A percentile compares a stretch with the other conserved stretches of the same genome.
Evolutionary conservation across 2,797 vertebrate genomes (phyloP).

Genomic region (Podargus strigoides): DNA sequence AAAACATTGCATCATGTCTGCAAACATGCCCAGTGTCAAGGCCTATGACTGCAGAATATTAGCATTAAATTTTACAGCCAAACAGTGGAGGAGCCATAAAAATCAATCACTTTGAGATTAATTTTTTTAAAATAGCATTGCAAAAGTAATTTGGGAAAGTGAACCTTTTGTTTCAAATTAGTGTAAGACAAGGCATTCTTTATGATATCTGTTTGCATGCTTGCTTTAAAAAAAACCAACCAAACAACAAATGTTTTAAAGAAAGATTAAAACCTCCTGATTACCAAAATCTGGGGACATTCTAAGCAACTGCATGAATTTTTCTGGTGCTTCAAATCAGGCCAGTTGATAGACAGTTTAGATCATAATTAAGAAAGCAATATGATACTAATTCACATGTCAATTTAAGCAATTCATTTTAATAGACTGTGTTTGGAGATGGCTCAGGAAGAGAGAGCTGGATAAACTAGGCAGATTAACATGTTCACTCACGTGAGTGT

Average conservation of each 20-base stretch:
- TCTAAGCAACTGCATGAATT: not conserved
- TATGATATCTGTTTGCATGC: not conserved
- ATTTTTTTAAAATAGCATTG: not conserved
- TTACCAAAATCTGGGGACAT: not conserved
- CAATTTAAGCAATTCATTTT: not conserved
- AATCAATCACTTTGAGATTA: not conserved
- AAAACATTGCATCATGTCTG: constrained; percentile 24
- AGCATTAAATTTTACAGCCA: not conserved
- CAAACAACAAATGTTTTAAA: not conserved
- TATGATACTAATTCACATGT: not conserved
- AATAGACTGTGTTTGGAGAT: not conserved
- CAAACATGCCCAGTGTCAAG: not conserved
- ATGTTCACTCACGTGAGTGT: not conserved
- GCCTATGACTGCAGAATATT: not conserved
- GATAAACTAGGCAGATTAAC: not conserved
- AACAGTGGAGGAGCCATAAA: not conserved
- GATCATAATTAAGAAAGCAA: not conserved
- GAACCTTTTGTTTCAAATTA: not conserved
- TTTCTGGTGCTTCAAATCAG: not conserved
- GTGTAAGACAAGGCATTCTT: not conserved
- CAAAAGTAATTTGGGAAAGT: not conserved
- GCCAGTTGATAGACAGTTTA: not conserved
- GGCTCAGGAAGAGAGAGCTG: not conserved
- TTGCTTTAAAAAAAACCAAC: not conserved
- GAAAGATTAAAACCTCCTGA: not conserved